Conservation (phyloP, 2,888 invertebrate genomes). For the Cynaeus angustus region DNA sequence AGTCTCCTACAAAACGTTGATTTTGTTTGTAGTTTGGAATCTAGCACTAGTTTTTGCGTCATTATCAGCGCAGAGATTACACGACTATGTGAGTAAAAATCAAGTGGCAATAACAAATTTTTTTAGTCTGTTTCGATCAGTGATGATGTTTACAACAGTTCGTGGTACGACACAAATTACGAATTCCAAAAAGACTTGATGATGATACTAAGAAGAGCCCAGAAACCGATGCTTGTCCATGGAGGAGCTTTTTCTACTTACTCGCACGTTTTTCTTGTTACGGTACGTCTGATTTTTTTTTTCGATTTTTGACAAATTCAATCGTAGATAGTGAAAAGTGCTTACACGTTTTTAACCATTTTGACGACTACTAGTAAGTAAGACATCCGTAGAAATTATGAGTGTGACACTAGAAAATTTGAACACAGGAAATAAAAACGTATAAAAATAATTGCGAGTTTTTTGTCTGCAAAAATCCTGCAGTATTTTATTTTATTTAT, state of each 20-base stretch:
- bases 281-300: no score
- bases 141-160: conserved; percentile 16
- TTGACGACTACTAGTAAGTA: no score
- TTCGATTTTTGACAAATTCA: no score
- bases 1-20: conserved; percentile 23
- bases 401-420: no score
- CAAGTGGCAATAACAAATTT: neutral
- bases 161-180: conserved; percentile 20
- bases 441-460: no score
- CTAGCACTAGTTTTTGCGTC: conserved; percentile 17
- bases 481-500: no score
- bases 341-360: no score
- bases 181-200: conserved; percentile 14
- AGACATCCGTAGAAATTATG: no score
- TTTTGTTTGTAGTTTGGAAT: conserved; percentile 37
- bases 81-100: conserved; percentile 24
- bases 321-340: no score
- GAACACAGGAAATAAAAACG: no score
- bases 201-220: conserved; percentile 2
- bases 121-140: conserved; percentile 11
- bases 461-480: no score
- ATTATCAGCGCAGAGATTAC: conserved; percentile 30
- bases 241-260: conserved; percentile 11
- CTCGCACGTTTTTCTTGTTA: conserved; percentile 6
- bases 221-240: conserved; percentile 10